Base-by-base conservation (phyloP, 1,140 invertebrate species). In the Tetranychus cinnabarinus region DNA sequence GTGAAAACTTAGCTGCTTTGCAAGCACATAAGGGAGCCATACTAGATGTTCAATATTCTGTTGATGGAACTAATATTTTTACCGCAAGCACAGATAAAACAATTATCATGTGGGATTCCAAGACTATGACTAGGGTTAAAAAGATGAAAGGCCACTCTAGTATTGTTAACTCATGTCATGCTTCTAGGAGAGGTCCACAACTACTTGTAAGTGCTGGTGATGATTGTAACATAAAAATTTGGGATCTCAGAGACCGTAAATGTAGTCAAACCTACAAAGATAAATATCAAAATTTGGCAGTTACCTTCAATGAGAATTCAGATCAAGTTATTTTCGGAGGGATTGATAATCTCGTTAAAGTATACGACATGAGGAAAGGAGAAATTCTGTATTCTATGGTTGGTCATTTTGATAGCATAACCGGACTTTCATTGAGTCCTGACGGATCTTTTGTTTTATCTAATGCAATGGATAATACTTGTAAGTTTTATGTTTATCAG, bases 311-410 rank as follows among this genome's bases (percentile, higher is more conserved):
- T 71, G 93, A 97, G 68, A 95, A 88, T 8, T 81, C 88, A 0
- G 92, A 98, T 70, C 88, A 93, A 74, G 61, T 84, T 46, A 74
- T 84, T 76, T 83, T 84, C 55, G 90, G 84, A 47, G 95, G 96
- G 4, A 88, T 99, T 56, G 96, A 99, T 72, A 99, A 99, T 74
- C 85, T 93, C 61, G 81, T 98, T 5, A 97, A 97, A 79, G 85
- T 96, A 1, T 99, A 93, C 93, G 96, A 98, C 73, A 76, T 97
- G 33, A 77, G 95, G 56, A 96, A 88, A 70, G 88, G 89, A 71
- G 81, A 84, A 60, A 73, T 93, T 42, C 70, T 90, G 0, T 91
- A 93, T 70, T 81, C 80, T 67, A 76, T 98, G 69, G 79, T 82
- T 67, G 87, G 73, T 77, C 92, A 99, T 69, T 83, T 84, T 1